A percentile compares a stretch with the other conserved stretches of the same genome.
These are phyloP conservation scores for Gryllus bimaculatus DNA, from an alignment of 1,140 invertebrate species.

Conservation along the genomic window DNA sequence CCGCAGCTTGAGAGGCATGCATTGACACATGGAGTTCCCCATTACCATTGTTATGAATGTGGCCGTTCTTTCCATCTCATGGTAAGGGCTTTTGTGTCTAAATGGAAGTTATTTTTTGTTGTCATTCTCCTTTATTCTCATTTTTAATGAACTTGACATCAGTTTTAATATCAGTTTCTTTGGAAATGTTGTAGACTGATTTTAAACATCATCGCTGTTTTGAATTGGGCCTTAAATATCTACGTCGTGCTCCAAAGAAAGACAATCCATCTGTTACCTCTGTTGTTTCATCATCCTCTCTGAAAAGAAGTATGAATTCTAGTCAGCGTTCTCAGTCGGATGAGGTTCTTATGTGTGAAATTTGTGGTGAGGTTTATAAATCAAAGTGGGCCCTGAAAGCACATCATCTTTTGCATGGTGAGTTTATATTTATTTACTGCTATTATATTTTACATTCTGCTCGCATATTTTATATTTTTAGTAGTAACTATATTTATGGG, in stretches of 20 bases:
- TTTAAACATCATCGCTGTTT: neutral
- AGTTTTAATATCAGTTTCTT: no score
- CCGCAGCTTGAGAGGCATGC: conserved; percentile 23
- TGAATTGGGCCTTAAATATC: neutral
- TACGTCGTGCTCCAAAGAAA: conserved; percentile 7
- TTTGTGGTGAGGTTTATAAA: conserved; percentile 28
- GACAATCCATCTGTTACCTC: neutral
- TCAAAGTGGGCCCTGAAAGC: conserved; percentile 27
- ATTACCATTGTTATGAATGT: conserved; percentile 28
- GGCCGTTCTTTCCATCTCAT: conserved; percentile 15
- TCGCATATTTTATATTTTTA: neutral
- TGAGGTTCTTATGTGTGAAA: conserved; percentile 25
- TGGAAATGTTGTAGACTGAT: neutral
- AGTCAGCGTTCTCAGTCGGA: no score
- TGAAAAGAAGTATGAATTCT: no score
- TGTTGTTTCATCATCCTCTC: neutral
- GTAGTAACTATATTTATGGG: neutral
- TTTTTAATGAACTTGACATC: no score
- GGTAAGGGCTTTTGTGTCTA: conserved; percentile 14
- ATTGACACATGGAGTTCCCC: conserved; percentile 14
- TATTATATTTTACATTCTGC: neutral
- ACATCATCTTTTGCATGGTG: conserved; percentile 26
- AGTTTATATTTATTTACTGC: neutral
- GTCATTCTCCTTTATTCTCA: no score
- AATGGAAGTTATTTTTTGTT: no score